Conservation (phyloP, 2,113 vertebrate species). For the Hystrix brachyura region DNA sequence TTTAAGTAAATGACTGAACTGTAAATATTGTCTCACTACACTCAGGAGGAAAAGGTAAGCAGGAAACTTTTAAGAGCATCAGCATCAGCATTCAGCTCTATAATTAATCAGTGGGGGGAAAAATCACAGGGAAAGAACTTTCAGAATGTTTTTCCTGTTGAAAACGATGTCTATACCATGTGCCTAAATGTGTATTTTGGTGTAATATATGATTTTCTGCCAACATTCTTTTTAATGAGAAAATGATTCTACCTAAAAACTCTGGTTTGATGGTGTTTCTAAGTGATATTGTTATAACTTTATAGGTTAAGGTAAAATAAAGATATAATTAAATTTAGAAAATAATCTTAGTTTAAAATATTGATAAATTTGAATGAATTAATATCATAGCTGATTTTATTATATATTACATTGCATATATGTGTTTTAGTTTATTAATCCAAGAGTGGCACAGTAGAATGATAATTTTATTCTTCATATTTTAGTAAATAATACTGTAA, state of each 20-base stretch:
- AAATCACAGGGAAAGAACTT: neutral
- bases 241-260: neutral
- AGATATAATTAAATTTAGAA: neutral
- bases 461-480: neutral
- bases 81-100: neutral
- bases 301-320: neutral
- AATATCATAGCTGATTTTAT: neutral
- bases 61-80: neutral
- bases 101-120: neutral
- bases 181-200: neutral
- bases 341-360: neutral
- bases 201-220: neutral
- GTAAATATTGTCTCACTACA: neutral
- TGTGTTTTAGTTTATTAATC: neutral
- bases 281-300: neutral
- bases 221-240: neutral
- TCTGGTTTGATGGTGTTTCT: neutral
- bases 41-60: neutral
- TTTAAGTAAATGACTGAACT: conserved; percentile 5
- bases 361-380: neutral
- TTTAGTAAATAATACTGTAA: neutral
- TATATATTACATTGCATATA: neutral
- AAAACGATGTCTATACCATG: neutral
- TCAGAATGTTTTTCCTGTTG: neutral
- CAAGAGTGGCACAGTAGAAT: neutral